phyloP scores from a whole-genome alignment of 2,113 vertebrate species.

The Peromyscus polionotus region DNA sequence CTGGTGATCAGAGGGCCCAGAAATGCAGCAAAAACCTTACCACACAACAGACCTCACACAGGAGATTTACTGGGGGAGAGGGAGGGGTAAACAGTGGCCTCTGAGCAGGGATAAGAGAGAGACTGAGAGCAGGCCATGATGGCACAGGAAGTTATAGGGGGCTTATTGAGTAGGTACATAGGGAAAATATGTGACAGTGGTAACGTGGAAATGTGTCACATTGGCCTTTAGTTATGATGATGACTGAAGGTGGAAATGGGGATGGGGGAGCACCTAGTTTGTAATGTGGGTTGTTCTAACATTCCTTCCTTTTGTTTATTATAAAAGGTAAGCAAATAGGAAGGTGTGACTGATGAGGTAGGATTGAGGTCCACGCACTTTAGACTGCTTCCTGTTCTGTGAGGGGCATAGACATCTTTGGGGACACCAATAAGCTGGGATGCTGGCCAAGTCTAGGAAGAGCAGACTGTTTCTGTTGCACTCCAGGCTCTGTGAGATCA shows the following conservation, averaged over 20 bases:
- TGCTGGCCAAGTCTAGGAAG: neutral
- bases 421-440: neutral
- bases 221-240: neutral
- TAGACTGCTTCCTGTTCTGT: neutral
- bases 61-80: neutral
- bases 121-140: neutral
- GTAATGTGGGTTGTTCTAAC: neutral
- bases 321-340: neutral
- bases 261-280: neutral
- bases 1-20: neutral
- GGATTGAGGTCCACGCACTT: neutral
- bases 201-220: neutral
- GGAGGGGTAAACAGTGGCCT: neutral
- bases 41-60: neutral
- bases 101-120: neutral
- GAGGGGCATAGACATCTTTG: neutral
- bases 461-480: neutral
- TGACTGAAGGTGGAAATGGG: neutral
- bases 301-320: neutral
- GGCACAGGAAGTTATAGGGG: neutral
- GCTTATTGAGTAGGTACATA: neutral
- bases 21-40: neutral
- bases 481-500: neutral
- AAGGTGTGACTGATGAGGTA: neutral
- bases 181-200: neutral